Evolutionary conservation across 2,888 invertebrate genomes (phyloP).

Genomic region (Lasioglossum villosulum): DNA sequence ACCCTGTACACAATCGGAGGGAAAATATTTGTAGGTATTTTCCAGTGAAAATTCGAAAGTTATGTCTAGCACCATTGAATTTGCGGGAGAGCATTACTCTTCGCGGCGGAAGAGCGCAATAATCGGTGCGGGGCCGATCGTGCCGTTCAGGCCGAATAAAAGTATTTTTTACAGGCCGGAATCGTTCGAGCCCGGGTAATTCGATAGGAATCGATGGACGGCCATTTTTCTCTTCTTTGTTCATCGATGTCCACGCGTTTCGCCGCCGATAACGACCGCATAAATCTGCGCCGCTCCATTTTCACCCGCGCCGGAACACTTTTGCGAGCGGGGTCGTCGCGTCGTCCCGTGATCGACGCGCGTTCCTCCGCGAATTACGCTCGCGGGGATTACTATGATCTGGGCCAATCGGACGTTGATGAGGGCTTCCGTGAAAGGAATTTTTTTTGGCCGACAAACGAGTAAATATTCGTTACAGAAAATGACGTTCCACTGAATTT

Average conservation of each 20-base stretch:
- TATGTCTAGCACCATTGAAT: not conserved
- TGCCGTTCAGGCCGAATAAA: constrained; percentile 43
- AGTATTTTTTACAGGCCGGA: constrained; percentile 48
- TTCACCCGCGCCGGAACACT: not conserved
- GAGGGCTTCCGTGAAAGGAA: not conserved
- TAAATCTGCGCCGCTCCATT: constrained; percentile 20
- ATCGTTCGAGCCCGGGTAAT: constrained; percentile 49
- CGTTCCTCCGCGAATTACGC: constrained; percentile 5
- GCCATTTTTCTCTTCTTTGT: constrained; percentile 43
- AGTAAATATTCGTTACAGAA: not conserved
- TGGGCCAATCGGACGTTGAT: not conserved
- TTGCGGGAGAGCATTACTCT: not conserved
- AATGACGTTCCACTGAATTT: not conserved
- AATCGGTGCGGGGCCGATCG: not conserved
- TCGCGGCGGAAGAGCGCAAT: not conserved
- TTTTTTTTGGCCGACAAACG: not conserved
- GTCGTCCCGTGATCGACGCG: constrained; percentile 1
- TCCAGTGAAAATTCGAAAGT: not conserved
- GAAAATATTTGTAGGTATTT: not conserved
- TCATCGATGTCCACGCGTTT: constrained; percentile 39
- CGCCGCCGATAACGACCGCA: constrained; percentile 37
- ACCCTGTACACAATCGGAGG: not conserved
- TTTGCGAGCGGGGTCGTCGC: not conserved
- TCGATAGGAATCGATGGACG: constrained; percentile 56
- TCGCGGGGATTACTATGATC: not conserved